These are phyloP conservation scores for Nemapogon koenigi DNA, from an alignment of 2,888 invertebrate genomes.

Conservation along the genomic window DNA sequence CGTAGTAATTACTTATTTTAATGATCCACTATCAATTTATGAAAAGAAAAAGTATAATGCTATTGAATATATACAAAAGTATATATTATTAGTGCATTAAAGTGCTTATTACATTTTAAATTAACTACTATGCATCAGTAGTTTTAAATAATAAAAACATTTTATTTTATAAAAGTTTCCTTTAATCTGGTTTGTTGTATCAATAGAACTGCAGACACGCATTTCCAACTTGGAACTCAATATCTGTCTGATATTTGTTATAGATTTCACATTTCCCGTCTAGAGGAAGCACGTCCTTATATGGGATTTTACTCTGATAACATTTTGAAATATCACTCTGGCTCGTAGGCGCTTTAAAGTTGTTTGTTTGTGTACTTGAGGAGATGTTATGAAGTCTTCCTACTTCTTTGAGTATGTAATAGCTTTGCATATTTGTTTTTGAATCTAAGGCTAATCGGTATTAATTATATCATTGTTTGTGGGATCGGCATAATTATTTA, in stretches of 20 bases:
- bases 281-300: conserved; percentile 25
- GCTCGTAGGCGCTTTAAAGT: conserved; percentile 4
- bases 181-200: conserved; percentile 48
- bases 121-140: no score
- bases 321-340: conserved; percentile 34
- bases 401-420: conserved; percentile 8
- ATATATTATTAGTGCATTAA: no score
- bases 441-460: no score
- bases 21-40: no score
- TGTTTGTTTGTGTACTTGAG: conserved; percentile 4
- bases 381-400: conserved; percentile 6
- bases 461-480: no score
- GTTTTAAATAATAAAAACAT: no score
- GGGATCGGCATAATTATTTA: no score
- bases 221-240: conserved; percentile 49
- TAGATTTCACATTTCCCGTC: conserved; percentile 45
- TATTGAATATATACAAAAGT: no score
- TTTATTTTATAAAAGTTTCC: no score
- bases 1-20: no score
- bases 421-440: conserved; percentile 8
- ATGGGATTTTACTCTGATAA: conserved; percentile 32
- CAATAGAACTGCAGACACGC: conserved; percentile 39
- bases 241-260: conserved; percentile 47
- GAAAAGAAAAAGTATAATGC: no score
- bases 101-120: no score